Evolutionary conservation across 2,797 vertebrate species (phyloP).

Genomic region (Simalia tracyae): DNA sequence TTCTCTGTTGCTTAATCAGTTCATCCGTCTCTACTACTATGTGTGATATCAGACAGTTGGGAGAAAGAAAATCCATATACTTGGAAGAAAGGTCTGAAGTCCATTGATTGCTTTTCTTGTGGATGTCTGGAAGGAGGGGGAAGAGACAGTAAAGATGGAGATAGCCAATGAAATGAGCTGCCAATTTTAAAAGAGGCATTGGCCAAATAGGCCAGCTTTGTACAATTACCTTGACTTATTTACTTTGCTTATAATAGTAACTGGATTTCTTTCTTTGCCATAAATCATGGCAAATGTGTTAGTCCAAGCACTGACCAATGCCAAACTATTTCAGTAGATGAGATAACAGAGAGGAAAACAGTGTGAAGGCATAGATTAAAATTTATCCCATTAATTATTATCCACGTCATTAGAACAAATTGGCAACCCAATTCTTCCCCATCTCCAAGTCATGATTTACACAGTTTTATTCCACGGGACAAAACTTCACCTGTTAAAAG

Average conservation of each 20-base stretch:
- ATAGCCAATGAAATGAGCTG: not conserved
- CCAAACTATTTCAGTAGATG: not conserved
- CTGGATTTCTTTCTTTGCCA: not conserved
- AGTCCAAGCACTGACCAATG: not conserved
- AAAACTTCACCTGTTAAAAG: not conserved
- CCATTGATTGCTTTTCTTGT: constrained; percentile 7
- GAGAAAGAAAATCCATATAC: constrained; percentile 26
- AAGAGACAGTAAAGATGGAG: not conserved
- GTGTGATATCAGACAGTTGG: constrained; percentile 7
- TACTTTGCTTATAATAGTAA: not conserved
- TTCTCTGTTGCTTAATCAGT: constrained; percentile 39
- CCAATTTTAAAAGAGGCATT: not conserved
- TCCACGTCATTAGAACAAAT: not conserved
- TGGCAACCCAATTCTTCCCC: not conserved
- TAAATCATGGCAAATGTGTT: not conserved
- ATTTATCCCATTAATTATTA: not conserved
- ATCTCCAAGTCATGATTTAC: not conserved
- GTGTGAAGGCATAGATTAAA: not conserved
- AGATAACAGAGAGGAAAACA: not conserved
- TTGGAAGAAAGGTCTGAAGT: constrained; percentile 31
- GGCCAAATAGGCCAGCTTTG: not conserved
- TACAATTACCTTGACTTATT: not conserved
- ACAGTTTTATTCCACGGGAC: not conserved
- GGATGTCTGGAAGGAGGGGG: not conserved
- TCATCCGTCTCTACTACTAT: constrained; percentile 39